Base-by-base conservation (phyloP, 2,797 vertebrate species). In the Aeoliscus strigatus region DNA sequence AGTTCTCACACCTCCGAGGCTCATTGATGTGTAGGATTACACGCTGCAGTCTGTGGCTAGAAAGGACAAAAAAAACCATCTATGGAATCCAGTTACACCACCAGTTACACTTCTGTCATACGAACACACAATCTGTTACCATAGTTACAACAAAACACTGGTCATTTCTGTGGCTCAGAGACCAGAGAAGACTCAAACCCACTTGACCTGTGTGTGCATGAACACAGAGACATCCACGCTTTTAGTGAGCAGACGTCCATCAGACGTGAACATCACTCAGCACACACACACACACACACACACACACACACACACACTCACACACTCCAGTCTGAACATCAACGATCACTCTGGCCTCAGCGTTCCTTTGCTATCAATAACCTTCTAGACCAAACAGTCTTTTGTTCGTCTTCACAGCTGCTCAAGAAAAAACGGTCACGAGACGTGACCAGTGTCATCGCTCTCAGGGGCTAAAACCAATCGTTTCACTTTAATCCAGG, bases 371-470 rank as follows among this genome's bases (percentile, higher is more conserved):
- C 46, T 47, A 24, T 57, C 53, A 59, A 12, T n/a, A n/a, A n/a
- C n/a, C 64, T 66, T 70, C 34, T 52, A 41, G 72, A 57, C 46
- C 9, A 68, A 56, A 62, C 50, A 36, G 7, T 18, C 64, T 50
- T 61, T 56, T 40, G 28, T 60, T 39, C 50, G 49, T 62, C 46
- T 51, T 60, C 47, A 41, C 54, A 39, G 40, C 39, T 65, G 66
- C 59, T 54, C 53, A 51, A 47, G 60, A 66, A 70, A 71, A 50
- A 70, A 71, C 48, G 35, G 65, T 65, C 43, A 46, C n/a, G 26
- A 1, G 17, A 45, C 3, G 6, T 3, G 21, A 60, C 62, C 33
- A 66, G 52, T 38, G 32, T 52, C 60, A 63, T 73, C 63, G 62
- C 34, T 66, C 48, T 33, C 26, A 15, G 53, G 38, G 30, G 61